Evolutionary conservation across 2,797 vertebrate species (phyloP).

Genomic region (Pseudopleuronectes americanus): DNA sequence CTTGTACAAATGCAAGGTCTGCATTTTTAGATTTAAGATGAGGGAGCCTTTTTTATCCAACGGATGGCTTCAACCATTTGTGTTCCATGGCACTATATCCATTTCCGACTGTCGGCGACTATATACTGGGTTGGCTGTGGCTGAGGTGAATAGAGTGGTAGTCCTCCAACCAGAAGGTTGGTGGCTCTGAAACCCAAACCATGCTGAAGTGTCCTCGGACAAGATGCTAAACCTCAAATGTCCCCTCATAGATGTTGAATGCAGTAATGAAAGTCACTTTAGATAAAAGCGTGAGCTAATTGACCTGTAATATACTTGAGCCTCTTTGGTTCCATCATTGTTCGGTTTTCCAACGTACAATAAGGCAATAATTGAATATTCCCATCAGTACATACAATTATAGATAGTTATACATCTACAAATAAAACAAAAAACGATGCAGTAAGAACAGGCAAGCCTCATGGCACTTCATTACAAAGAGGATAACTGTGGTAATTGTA

Average conservation of each 20-base stretch:
- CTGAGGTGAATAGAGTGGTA: neutral
- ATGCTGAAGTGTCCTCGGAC: no score
- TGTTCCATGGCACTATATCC: neutral
- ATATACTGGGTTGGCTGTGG: no score
- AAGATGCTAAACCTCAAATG: no score
- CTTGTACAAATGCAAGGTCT: neutral
- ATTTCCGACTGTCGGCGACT: neutral
- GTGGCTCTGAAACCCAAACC: no score
- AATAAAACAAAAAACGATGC: neutral
- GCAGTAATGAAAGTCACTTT: no score
- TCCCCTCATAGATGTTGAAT: no score
- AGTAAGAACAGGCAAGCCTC: no score
- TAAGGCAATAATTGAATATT: neutral
- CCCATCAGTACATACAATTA: neutral
- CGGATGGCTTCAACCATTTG: neutral
- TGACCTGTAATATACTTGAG: neutral
- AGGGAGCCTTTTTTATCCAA: neutral
- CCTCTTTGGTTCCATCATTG: neutral
- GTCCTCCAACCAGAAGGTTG: no score
- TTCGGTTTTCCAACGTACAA: neutral
- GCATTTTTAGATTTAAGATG: neutral
- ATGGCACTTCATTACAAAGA: no score
- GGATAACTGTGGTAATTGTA: no score
- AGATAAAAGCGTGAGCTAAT: no score
- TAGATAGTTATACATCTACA: neutral